phyloP scores from a whole-genome alignment of 2,113 vertebrate species.

The Cheilinus undulatus region DNA sequence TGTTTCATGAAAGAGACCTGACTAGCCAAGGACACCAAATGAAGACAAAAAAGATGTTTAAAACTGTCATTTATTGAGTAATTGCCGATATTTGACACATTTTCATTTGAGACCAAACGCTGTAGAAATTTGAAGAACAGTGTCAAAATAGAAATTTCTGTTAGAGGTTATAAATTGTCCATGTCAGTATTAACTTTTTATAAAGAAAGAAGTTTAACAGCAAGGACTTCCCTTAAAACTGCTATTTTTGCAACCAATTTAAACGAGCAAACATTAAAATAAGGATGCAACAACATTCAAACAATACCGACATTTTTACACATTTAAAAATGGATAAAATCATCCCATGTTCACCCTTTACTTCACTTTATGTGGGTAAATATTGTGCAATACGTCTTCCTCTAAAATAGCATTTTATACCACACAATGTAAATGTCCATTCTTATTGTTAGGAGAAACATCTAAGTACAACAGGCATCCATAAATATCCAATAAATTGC shows the following conservation, averaged over 20 bases:
- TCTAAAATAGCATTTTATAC: conserved; percentile 5
- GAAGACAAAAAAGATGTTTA: conserved; percentile 21
- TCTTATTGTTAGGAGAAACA: conserved; percentile 22
- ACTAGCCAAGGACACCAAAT: too few species aligned
- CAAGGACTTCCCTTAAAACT: conserved; percentile 44
- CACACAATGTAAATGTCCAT: conserved; percentile 8
- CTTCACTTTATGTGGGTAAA: conserved; percentile 27
- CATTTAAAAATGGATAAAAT: conserved; percentile 42
- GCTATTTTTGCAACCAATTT: conserved; percentile 4
- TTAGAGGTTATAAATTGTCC: conserved; percentile 43
- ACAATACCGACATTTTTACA: conserved; percentile 42
- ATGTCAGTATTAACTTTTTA: conserved; percentile 21
- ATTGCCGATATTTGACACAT: conserved; percentile 44
- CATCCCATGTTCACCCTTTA: conserved; percentile 25
- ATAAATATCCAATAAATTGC: conserved; percentile 22
- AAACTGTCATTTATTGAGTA: conserved; percentile 69
- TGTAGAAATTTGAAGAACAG: conserved; percentile 63
- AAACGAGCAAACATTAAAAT: conserved; percentile 36
- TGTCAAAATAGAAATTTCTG: conserved; percentile 67
- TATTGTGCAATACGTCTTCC: conserved; percentile 46
- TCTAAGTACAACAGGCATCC: conserved; percentile 12
- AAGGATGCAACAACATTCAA: conserved; percentile 44
- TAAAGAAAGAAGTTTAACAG: conserved; percentile 30
- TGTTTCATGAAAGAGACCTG: too few species aligned
- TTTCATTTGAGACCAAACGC: conserved; percentile 36